These are phyloP conservation scores for Mus caroli DNA, from an alignment of 2,797 vertebrate genomes.

Conservation along the genomic window DNA sequence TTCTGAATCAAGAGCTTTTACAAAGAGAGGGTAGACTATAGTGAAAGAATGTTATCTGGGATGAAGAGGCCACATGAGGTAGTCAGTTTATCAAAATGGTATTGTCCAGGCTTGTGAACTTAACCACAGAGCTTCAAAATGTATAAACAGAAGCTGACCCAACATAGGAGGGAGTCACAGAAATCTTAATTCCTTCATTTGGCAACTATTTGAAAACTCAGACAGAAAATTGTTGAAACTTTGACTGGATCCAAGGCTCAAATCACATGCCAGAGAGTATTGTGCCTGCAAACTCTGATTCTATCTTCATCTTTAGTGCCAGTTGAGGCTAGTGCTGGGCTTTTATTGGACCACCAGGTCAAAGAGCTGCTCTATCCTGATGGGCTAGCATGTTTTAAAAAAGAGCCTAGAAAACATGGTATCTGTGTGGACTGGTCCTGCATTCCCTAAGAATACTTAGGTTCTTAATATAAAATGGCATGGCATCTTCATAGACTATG, in stretches of 20 bases:
- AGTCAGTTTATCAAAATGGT: background rate
- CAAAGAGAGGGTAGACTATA: background rate
- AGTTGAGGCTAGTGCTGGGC: background rate
- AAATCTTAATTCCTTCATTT: background rate
- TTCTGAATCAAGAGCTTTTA: background rate
- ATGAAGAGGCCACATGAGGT: background rate
- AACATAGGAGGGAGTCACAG: background rate
- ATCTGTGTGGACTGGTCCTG: background rate
- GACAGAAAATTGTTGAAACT: background rate
- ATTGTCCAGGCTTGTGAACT: background rate
- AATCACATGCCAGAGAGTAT: background rate
- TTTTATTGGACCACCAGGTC: background rate
- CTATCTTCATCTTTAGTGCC: too few species aligned
- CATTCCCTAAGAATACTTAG: too few species aligned
- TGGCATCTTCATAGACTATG: background rate
- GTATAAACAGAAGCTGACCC: background rate
- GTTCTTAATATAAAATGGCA: background rate
- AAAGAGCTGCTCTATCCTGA: slow-evolving; percentile 24
- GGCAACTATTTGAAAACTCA: background rate
- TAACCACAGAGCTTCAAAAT: background rate
- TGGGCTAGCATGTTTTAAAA: slow-evolving; percentile 38
- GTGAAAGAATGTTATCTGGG: background rate
- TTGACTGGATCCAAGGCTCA: background rate
- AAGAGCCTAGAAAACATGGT: background rate
- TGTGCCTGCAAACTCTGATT: background rate